Percentiles rank a stretch among this genome's conserved stretches.
These are phyloP conservation scores for Otus scops DNA, from an alignment of 2,797 vertebrate genomes.

Conservation along the genomic window DNA sequence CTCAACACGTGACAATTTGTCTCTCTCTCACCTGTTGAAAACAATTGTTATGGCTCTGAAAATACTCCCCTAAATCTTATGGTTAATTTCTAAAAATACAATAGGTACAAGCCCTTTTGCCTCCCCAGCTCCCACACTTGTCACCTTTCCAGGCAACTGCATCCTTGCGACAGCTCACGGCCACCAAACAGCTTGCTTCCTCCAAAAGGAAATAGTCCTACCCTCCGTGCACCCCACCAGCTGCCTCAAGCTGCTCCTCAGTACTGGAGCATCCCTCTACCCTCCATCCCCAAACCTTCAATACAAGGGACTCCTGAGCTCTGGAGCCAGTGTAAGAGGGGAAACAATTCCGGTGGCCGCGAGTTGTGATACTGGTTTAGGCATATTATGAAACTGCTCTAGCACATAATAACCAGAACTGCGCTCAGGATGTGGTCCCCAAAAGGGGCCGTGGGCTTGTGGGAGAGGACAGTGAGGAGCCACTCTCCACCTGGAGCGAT, in stretches of 20 bases:
- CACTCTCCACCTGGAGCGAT: background rate
- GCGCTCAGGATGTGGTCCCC: background rate
- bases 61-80: background rate
- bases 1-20: background rate
- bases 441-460: background rate
- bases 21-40: background rate
- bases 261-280: background rate
- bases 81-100: background rate
- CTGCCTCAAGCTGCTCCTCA: background rate
- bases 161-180: accelerated
- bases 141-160: background rate
- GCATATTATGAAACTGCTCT: background rate
- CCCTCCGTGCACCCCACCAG: accelerated
- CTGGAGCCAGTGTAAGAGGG: background rate
- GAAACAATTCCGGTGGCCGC: background rate
- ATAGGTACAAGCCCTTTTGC: background rate
- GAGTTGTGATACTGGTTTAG: background rate
- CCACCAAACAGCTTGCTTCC: background rate
- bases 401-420: background rate
- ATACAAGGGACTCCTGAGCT: background rate
- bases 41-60: background rate
- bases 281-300: background rate
- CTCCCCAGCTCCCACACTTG: background rate
- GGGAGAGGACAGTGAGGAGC: accelerated
- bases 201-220: background rate